A percentile compares a stretch with the other conserved stretches of the same genome.
phyloP scores from a whole-genome alignment of 2,888 invertebrate genomes.

The Calameuta filiformis region DNA sequence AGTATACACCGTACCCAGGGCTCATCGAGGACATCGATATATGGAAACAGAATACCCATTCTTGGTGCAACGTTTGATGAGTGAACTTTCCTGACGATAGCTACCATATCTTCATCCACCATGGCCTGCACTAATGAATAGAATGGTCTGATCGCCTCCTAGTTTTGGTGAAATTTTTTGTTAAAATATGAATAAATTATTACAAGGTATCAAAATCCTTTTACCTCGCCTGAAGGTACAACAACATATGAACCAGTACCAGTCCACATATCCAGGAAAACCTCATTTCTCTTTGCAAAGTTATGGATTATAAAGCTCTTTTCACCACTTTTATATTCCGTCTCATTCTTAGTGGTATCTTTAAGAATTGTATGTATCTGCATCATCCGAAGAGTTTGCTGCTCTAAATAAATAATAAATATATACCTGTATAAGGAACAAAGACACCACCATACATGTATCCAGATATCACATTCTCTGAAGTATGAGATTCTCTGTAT shows the following conservation, averaged over 20 bases:
- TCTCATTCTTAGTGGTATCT: not conserved
- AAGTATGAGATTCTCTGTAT: not conserved
- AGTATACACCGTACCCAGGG: constrained; percentile 37
- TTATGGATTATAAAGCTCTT: not conserved
- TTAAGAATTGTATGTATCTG: not conserved
- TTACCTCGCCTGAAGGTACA: not conserved
- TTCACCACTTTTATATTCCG: not conserved
- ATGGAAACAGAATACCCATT: constrained; percentile 44
- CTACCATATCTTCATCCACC: constrained; percentile 34
- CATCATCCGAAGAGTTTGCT: not conserved
- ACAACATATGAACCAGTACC: not conserved
- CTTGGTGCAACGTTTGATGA: constrained; percentile 26
- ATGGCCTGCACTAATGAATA: constrained; percentile 42
- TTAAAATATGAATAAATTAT: not conserved
- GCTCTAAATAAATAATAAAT: not conserved
- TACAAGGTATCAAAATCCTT: not conserved
- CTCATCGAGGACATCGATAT: constrained; percentile 31
- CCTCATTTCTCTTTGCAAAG: not conserved
- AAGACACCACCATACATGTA: not conserved
- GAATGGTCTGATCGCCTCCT: constrained; percentile 37
- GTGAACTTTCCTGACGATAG: constrained; percentile 40
- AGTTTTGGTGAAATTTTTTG: not conserved
- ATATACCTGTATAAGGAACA: not conserved
- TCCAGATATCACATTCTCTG: not conserved
- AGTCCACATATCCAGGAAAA: not conserved